phyloP scores from a whole-genome alignment of 2,113 vertebrate genomes.

The Paraplagusia blochii region DNA sequence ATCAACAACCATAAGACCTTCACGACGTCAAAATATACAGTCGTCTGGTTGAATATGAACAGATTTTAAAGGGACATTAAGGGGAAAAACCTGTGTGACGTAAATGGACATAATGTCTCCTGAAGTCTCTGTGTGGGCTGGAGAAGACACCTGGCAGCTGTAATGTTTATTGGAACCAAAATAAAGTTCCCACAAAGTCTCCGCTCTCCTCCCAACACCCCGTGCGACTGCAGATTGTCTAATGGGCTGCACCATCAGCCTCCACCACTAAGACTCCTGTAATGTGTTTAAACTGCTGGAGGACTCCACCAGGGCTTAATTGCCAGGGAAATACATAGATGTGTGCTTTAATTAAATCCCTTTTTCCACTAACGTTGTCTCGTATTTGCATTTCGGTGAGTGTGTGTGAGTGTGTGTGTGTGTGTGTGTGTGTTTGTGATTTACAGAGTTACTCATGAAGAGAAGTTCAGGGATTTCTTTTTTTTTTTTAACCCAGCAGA shows the following conservation, averaged over 20 bases:
- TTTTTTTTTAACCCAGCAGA: conserved; percentile 21
- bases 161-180: conserved; percentile 21
- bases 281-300: conserved; percentile 70
- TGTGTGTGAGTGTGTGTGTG: conserved; percentile 2
- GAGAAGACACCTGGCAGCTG: neutral
- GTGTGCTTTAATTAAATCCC: conserved; percentile 65
- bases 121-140: neutral
- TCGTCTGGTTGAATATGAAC: too few relatives aligned
- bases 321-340: conserved; percentile 61
- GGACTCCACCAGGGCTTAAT: conserved; percentile 65
- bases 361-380: conserved; percentile 33
- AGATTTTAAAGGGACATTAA: too few relatives aligned
- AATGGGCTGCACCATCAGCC: conserved; percentile 57
- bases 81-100: too few relatives aligned
- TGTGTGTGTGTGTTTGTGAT: conserved; percentile 41
- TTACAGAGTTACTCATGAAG: conserved; percentile 34
- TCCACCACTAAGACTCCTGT: conserved; percentile 61
- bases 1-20: too few relatives aligned
- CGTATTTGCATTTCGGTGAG: conserved; percentile 55
- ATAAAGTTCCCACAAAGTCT: conserved; percentile 25
- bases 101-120: too few relatives aligned
- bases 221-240: conserved; percentile 57
- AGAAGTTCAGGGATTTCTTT: neutral
- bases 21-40: too few relatives aligned
- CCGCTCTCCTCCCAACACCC: conserved; percentile 31